Evolutionary conservation across 2,113 vertebrate species (phyloP).

Genomic region (Otocyon megalotis): DNA sequence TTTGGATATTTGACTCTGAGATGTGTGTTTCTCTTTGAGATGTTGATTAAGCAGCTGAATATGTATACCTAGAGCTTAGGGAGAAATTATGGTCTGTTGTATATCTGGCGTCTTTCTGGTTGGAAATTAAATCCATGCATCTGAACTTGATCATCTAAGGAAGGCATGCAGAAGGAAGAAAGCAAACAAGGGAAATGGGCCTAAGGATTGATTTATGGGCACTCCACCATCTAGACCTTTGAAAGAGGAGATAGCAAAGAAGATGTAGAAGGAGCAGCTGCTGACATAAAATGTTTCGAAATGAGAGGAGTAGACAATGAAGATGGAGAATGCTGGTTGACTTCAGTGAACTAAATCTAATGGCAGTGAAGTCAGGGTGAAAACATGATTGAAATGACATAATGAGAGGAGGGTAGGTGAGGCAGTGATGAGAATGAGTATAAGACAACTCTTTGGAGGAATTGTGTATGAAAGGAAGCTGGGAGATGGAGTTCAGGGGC

Average conservation of each 20-base stretch:
- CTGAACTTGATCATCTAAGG: neutral
- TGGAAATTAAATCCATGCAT: neutral
- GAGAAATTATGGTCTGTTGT: neutral
- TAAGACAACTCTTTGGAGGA: neutral
- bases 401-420: neutral
- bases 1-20: conserved; percentile 37
- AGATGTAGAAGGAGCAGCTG: neutral
- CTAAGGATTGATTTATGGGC: neutral
- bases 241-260: neutral
- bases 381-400: neutral
- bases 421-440: neutral
- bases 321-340: neutral
- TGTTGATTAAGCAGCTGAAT: neutral
- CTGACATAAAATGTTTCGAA: neutral
- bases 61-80: neutral
- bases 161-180: neutral
- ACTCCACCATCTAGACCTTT: neutral
- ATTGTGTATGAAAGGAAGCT: neutral
- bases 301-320: neutral
- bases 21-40: neutral
- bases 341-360: no score
- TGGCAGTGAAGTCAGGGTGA: neutral
- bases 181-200: neutral
- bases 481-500: neutral
- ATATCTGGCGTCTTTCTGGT: neutral